Evolutionary conservation across 1,140 invertebrate genomes (phyloP), one percentile per base, ranked within the genome.

Genomic region (Calliopsis andreniformis): DNA sequence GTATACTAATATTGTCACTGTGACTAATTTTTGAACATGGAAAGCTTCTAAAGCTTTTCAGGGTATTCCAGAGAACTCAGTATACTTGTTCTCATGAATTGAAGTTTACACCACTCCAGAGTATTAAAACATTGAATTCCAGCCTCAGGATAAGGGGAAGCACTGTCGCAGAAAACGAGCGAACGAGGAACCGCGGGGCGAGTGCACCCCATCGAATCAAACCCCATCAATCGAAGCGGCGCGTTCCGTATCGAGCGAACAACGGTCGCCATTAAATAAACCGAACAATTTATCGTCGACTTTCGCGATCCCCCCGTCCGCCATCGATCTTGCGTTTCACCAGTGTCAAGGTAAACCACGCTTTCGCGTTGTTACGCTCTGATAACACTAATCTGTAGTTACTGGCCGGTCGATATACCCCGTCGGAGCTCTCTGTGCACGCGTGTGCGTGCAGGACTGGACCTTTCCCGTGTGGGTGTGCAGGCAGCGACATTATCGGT

Each of bases 361-460:
- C 80, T 86, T 89, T 87, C 84, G 79, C 83, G 83, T 89, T 89
- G 89, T 89, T 89, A 85, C 88, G 87, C 82, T 86, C 87, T 86
- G 88, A 90, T 90, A 90, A 89, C 87, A 87, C 86, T 90, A 89
- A 90, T 90, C 89, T 89, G 88, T 89, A 89, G 88, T 87, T 89
- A 90, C 86, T 87, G 83, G 86, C 75, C 55, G 81, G 82, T 87
- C 87, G 85, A 89, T 88, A 86, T 68, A 77, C 78, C 62, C 43
- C 67, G 35, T 67, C 70, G 53, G 45, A 68, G 43, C 63, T 45
- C 61, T 58, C 67, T 56, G 18, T 7, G 18, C 8, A 7, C 7
- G 25, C 1, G 55, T 32, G 55, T 39, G 39, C 18, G 58, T 56
- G 35, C 32, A 39, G 4, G 35, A 5, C 10, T 39, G 35, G 35